Evolutionary conservation across 1,140 invertebrate genomes (phyloP).

Genomic region (Cydia splendana): DNA sequence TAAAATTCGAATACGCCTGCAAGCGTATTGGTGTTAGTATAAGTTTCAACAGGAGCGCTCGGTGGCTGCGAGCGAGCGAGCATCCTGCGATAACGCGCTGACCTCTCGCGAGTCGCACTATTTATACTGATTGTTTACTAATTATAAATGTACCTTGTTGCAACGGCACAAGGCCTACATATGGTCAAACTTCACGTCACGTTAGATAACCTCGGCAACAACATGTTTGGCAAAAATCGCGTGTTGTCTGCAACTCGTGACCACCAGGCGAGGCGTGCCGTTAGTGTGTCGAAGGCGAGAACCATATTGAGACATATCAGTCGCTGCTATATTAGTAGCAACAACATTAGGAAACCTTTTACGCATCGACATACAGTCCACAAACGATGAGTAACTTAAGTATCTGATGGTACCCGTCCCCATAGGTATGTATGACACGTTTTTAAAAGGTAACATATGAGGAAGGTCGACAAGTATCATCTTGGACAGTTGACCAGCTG

Average conservation of each 20-base stretch:
- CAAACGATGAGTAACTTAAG: neutral
- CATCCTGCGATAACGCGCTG: constrained; percentile 1
- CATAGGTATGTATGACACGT: neutral
- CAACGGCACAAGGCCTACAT: neutral
- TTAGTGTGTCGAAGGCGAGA: neutral
- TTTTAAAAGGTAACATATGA: neutral
- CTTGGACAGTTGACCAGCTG: neutral
- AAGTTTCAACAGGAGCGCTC: no score
- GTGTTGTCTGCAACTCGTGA: neutral
- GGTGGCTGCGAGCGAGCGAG: no score
- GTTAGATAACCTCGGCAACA: constrained; percentile 10
- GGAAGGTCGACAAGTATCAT: neutral
- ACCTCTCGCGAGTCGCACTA: neutral
- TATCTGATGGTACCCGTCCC: neutral
- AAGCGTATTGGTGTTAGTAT: no score
- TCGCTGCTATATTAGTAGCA: neutral
- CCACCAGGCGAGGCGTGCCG: neutral
- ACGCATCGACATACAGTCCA: neutral
- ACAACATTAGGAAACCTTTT: neutral
- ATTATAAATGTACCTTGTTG: neutral
- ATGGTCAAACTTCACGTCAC: neutral
- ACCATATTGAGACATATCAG: neutral
- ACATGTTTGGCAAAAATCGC: constrained; percentile 11
- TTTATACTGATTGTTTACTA: neutral
- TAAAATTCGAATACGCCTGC: no score